These are phyloP conservation scores for Chromobotia macracanthus DNA, from an alignment of 2,797 vertebrate species.

Conservation along the genomic window DNA sequence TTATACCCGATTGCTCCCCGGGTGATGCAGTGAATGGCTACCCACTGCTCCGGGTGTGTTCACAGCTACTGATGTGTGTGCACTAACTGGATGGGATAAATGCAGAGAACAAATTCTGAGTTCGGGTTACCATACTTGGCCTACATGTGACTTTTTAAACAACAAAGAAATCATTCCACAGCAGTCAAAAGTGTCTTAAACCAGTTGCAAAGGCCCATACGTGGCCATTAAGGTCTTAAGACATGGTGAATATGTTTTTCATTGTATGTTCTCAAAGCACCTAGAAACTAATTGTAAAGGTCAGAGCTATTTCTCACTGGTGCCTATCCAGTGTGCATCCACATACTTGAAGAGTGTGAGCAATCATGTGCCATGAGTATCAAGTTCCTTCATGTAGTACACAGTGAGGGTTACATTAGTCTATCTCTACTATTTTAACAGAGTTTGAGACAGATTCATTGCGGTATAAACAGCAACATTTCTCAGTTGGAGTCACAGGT, in stretches of 20 bases:
- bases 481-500: too few species aligned
- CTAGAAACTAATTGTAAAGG: not conserved
- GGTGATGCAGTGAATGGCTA: too few species aligned
- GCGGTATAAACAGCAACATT: not conserved
- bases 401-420: conserved; percentile 11
- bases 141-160: too few species aligned
- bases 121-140: too few species aligned
- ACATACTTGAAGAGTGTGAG: conserved; percentile 16
- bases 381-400: conserved; percentile 20
- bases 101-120: too few species aligned
- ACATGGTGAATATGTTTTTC: not conserved
- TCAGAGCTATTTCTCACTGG: conserved; percentile 32
- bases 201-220: too few species aligned
- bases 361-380: conserved; percentile 47
- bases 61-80: too few species aligned
- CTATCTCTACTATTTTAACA: not conserved
- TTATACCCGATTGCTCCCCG: too few species aligned
- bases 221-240: not conserved
- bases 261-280: not conserved
- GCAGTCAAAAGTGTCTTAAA: too few species aligned
- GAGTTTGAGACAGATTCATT: not conserved
- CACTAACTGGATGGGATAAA: too few species aligned
- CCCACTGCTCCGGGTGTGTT: too few species aligned
- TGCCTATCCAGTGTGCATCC: not conserved
- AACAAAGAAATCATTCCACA: too few species aligned